phyloP scores from a whole-genome alignment of 2,797 vertebrate genomes.

The Enteromius anoplus region DNA sequence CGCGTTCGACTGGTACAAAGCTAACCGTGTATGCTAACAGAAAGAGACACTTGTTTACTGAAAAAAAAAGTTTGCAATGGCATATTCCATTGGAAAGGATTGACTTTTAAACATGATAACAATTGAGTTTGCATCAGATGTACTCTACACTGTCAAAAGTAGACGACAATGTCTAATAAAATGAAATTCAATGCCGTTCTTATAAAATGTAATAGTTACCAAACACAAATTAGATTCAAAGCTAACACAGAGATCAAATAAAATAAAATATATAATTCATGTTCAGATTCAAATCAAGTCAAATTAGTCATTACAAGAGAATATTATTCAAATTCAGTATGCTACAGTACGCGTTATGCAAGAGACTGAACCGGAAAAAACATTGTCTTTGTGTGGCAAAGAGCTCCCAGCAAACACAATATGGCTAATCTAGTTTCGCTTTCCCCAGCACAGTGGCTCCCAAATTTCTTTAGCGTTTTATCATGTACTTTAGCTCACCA shows the following conservation, averaged over 20 bases:
- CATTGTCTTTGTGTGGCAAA: background rate
- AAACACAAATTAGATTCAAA: background rate
- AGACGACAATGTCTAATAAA: background rate
- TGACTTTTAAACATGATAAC: slow-evolving; percentile 7
- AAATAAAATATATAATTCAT: background rate
- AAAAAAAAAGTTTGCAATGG: slow-evolving; percentile 36
- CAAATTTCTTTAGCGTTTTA: background rate
- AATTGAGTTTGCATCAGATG: background rate
- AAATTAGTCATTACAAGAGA: background rate
- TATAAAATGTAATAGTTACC: background rate
- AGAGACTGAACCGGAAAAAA: background rate
- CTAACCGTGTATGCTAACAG: slow-evolving; percentile 62
- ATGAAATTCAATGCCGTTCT: background rate
- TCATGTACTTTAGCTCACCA: background rate
- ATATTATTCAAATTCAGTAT: background rate
- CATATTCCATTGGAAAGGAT: slow-evolving; percentile 49
- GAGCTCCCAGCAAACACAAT: background rate
- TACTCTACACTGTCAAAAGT: background rate
- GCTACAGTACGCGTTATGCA: background rate
- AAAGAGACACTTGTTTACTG: slow-evolving; percentile 59
- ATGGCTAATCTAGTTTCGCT: background rate
- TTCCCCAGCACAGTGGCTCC: background rate
- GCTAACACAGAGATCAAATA: background rate
- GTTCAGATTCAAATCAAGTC: background rate
- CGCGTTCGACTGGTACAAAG: slow-evolving; percentile 8